Percentiles rank a stretch among this genome's conserved stretches.
Conservation (phyloP, 2,888 invertebrate species). For the Trissonchulus latispiculum region DNA sequence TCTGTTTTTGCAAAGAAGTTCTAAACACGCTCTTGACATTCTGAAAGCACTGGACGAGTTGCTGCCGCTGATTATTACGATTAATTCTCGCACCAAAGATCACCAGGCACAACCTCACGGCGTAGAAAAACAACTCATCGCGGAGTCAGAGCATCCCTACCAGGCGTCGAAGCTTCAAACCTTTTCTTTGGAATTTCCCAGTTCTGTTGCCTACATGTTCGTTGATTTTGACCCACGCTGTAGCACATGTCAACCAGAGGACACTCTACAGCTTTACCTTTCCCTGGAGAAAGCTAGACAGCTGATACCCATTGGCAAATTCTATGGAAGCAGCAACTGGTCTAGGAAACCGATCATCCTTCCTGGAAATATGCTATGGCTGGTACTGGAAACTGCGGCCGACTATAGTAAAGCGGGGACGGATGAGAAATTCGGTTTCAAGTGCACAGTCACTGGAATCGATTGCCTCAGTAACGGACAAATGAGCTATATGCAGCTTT, state of each 20-base stretch:
- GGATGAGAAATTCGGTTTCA: slow-evolving; percentile 66
- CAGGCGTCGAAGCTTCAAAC: slow-evolving; percentile 54
- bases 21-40: slow-evolving; percentile 33
- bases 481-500: slow-evolving; percentile 52
- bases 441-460: slow-evolving; percentile 70
- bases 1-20: slow-evolving; percentile 36
- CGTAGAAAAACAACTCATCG: slow-evolving; percentile 21
- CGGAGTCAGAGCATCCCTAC: slow-evolving; percentile 92
- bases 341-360: slow-evolving; percentile 55
- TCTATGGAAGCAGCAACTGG: slow-evolving; percentile 56
- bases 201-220: slow-evolving; percentile 76
- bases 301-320: slow-evolving; percentile 28
- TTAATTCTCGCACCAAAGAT: slow-evolving; percentile 23
- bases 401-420: slow-evolving; percentile 84
- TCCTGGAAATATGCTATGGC: slow-evolving; percentile 70
- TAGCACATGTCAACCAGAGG: slow-evolving; percentile 83
- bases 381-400: slow-evolving; percentile 88
- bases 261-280: slow-evolving; percentile 55
- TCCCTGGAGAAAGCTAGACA: neutral
- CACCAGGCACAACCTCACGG: neutral
- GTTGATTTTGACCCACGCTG: slow-evolving; percentile 85
- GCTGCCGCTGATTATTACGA: slow-evolving; percentile 33
- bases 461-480: slow-evolving; percentile 46
- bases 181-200: slow-evolving; percentile 65
- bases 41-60: slow-evolving; percentile 37